Evolutionary conservation across 37 sponge, comb jelly and placozoan species (phyloP), one percentile per base, ranked within the genome.

Genomic region (Oopsacas minuta): DNA sequence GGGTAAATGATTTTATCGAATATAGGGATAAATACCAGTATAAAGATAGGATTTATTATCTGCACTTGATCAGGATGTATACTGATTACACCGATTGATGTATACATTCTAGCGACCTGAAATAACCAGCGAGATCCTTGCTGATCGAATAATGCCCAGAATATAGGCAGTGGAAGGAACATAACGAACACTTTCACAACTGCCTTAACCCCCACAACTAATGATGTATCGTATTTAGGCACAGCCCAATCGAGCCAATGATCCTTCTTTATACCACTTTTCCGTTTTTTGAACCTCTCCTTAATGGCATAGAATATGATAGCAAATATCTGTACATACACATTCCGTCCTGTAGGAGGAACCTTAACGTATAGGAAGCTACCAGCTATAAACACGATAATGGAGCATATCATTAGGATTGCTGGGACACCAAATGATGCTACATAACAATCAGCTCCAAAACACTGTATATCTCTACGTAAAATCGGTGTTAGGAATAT

Each of bases 91-190:
- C 92, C 94, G n/a, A 91, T 36, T 0, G 81, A 83, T 10, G 46
- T 37, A 84, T 95, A 89, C 96, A 99, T 93, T 8, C 88, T 37
- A 0, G 85, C 81, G 30, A 94, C 96, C 85, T 99, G 99, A 5
- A 99, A 89, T 0, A 94, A 92, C 99, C 99, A 99, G 0, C 96
- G 87, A 10, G 96, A 95, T 23, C 94, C 94, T 88, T 93, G 94
- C 83, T 98, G 99, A 42, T 98, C 96, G 89, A 93, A 95, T 36
- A 98, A 84, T 3, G 99, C 91, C 99, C 99, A 98, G 90, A 98
- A 98, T 17, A 94, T 82, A 8, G 94, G 91, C 39, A 98, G 87
- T 39, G 99, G 99, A 23, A 98, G 84, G 36, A 95, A 88, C 91
- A 98, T 93, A 17, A 91, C 91, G 28, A 93, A 46, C 8, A 96